phyloP scores from a whole-genome alignment of 2,888 invertebrate species.

The Eupeodes latifasciatus region DNA sequence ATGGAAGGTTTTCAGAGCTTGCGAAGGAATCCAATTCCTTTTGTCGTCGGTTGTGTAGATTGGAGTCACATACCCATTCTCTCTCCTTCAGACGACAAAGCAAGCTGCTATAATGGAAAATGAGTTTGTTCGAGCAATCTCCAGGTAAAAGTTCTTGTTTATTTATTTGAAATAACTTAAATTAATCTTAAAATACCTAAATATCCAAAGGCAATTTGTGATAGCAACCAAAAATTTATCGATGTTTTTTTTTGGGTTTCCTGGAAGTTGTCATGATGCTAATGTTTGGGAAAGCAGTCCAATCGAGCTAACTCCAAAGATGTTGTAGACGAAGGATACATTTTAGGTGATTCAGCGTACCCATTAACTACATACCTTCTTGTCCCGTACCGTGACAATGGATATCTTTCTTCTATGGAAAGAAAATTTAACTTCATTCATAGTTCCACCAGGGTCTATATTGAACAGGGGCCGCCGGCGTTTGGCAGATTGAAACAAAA shows the following conservation, averaged over 20 bases:
- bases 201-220: conserved; percentile 30
- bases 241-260: not conserved
- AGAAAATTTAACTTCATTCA: conserved; percentile 27
- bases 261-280: conserved; percentile 21
- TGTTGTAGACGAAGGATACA: not conserved
- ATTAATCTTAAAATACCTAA: not conserved
- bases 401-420: conserved; percentile 8
- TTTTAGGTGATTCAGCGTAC: conserved; percentile 20
- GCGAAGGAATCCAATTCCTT: not conserved
- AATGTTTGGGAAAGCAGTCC: conserved; percentile 25
- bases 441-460: conserved; percentile 26
- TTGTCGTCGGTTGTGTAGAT: not conserved
- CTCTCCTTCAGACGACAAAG: conserved; percentile 21
- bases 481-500: conserved; percentile 13
- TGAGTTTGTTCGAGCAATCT: conserved; percentile 18
- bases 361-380: conserved; percentile 13
- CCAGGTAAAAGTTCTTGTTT: conserved; percentile 13
- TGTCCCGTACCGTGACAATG: conserved; percentile 18
- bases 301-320: not conserved
- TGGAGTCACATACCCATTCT: conserved; percentile 17
- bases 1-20: conserved; percentile 8
- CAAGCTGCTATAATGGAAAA: conserved; percentile 22
- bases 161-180: conserved; percentile 1
- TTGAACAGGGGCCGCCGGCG: conserved; percentile 16
- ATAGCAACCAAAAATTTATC: conserved; percentile 29